phyloP scores from a whole-genome alignment of 2,797 vertebrate species.

The Leptatherina wallacei region DNA sequence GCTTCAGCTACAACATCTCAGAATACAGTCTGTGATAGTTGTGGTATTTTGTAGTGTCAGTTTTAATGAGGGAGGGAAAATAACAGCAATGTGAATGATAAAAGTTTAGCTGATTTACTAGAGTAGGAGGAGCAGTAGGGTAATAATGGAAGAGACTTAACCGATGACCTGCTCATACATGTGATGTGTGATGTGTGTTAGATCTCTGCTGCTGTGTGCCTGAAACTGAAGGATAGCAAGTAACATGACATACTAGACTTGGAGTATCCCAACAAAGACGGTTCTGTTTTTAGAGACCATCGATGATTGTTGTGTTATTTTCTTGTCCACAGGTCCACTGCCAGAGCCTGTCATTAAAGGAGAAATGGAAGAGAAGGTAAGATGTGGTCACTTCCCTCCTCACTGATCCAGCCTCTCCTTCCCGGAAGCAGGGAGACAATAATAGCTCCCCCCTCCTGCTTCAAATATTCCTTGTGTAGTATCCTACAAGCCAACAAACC shows the following conservation, averaged over 20 bases:
- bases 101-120: conserved; percentile 7
- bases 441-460: conserved; percentile 27
- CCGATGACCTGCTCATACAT: conserved; percentile 68
- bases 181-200: conserved; percentile 54
- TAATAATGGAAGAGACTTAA: conserved; percentile 67
- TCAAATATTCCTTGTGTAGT: conserved; percentile 6
- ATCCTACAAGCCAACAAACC: neutral
- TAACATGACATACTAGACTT: neutral
- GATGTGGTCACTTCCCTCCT: conserved; percentile 38
- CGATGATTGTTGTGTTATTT: conserved; percentile 34
- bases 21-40: neutral
- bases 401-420: conserved; percentile 27
- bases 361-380: conserved; percentile 90
- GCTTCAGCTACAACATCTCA: neutral
- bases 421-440: conserved; percentile 33
- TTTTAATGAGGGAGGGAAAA: neutral
- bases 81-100: neutral
- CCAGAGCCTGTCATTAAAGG: conserved; percentile 90
- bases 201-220: conserved; percentile 23
- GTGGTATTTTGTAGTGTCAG: neutral
- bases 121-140: conserved; percentile 8
- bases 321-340: conserved; percentile 84
- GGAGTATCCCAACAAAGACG: neutral
- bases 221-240: conserved; percentile 7
- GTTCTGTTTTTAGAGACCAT: neutral